Evolutionary conservation across 2,888 invertebrate species (phyloP), one percentile per base, ranked within the genome.

Genomic region (Hirtodrosophila trivittata): DNA sequence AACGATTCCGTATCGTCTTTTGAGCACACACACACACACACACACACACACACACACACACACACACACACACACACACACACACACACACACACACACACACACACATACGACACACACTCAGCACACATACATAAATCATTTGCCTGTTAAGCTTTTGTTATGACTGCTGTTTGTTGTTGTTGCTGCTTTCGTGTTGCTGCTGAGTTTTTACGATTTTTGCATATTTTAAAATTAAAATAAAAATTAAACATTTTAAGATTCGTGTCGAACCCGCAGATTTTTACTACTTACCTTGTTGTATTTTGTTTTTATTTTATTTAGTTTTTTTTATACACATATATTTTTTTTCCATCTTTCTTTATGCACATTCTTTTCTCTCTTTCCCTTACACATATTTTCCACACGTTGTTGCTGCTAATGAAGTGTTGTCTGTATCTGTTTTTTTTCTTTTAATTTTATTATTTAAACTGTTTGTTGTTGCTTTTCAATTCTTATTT

Each of bases 191-290:
- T 28, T n/a, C 28, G 28, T 49, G 50, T 9, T 28, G 52, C 32
- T 63, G 56, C 52, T 60, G 54, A 49, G 54, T 43, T 80, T 77
- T 75, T 26, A 78, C 64, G 85, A 60, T 81, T 80, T 86, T 72
- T 60, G 84, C 86, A 86, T 81, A 86, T 66, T 75, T 85, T 75
- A 21, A 21, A 21, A 21, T 21, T 21, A 21, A 21, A 21, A 21
- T 39, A 16, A 59, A 75, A 67, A 45, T 74, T 47, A 54, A 75
- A 69, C 62, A 62, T 78, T 75, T 65, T 49, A 41, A 64, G 58
- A 57, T 75, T 83, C 63, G 74, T 74, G 66, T 81, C 64, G 66
- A 83, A 49, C 81, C 86, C 86, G 80, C 84, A 80, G 86, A 67
- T 65, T 55, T 71, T 77, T 70, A 77, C 75, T 65, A 70, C 81